Evolutionary conservation across 2,797 vertebrate genomes (phyloP).

Genomic region (Muscicapa striata): DNA sequence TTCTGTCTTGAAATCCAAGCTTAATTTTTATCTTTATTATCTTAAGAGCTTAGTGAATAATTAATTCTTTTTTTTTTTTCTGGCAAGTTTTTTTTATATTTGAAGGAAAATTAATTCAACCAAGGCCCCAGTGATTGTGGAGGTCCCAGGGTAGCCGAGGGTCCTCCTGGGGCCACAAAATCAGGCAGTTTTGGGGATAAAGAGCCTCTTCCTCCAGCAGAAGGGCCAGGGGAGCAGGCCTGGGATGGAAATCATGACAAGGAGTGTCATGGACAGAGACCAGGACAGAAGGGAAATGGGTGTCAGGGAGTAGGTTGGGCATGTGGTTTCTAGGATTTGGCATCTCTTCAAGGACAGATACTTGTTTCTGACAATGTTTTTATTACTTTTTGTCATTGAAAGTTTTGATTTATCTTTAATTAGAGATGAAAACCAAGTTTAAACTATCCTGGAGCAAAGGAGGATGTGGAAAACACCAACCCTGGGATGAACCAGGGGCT

Average conservation of each 20-base stretch:
- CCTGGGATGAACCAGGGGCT: too few species aligned
- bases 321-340: accelerated
- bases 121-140: not conserved
- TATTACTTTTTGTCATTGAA: not conserved
- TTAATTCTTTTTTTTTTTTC: conserved; percentile 27
- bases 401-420: conserved; percentile 35
- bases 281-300: not conserved
- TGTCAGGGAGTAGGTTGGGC: accelerated
- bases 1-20: conserved; percentile 30
- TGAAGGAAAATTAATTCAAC: conserved; percentile 19
- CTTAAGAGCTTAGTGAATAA: conserved; percentile 47
- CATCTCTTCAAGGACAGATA: not conserved
- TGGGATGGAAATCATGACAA: not conserved
- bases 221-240: not conserved
- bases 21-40: conserved; percentile 63
- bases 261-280: too few species aligned
- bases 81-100: not conserved
- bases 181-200: not conserved
- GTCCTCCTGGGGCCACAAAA: not conserved
- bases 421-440: conserved; percentile 33
- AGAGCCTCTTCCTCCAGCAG: not conserved
- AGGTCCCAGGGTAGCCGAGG: not conserved
- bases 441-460: not conserved
- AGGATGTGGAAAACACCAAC: not conserved
- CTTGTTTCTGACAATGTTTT: not conserved